A percentile compares a stretch with the other conserved stretches of the same genome.
These are phyloP conservation scores for Plagodis pulveraria DNA, from an alignment of 2,888 invertebrate species.

Conservation along the genomic window DNA sequence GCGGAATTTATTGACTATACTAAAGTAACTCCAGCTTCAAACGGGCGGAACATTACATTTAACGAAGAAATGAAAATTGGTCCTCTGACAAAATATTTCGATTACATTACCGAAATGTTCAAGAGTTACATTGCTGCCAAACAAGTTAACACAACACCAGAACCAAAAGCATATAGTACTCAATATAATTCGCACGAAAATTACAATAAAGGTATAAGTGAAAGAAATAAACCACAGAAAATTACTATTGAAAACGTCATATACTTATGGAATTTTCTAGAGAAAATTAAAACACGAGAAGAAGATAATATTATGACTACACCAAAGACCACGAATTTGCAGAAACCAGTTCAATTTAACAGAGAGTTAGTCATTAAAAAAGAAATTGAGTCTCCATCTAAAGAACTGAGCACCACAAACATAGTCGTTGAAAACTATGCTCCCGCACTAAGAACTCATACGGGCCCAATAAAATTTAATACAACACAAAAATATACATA, in stretches of 20 bases:
- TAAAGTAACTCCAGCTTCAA: not conserved
- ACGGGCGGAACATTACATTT: not conserved
- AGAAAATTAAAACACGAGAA: not conserved
- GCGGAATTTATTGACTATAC: not conserved
- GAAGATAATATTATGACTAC: not conserved
- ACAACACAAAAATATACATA: slow-evolving; percentile 8
- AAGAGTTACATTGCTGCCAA: slow-evolving; percentile 1
- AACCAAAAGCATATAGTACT: not conserved
- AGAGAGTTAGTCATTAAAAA: not conserved
- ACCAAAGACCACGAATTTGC: too few relatives aligned
- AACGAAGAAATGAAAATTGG: slow-evolving; percentile 1
- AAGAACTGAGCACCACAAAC: slow-evolving; percentile 1
- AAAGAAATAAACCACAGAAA: slow-evolving; percentile 3
- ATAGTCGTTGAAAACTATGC: slow-evolving; percentile 2
- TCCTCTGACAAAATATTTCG: slow-evolving; percentile 2
- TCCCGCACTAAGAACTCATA: not conserved
- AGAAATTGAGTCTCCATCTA: not conserved
- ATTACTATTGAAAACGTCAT: not conserved
- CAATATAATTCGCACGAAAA: not conserved
- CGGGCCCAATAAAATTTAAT: slow-evolving; percentile 1
- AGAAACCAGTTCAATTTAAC: too few relatives aligned
- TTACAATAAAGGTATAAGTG: not conserved
- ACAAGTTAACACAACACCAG: not conserved
- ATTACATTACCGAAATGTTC: slow-evolving; percentile 11
- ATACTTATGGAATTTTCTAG: not conserved